These are phyloP conservation scores for Drosophila picticornis DNA, from an alignment of 2,888 invertebrate species.

Conservation along the genomic window DNA sequence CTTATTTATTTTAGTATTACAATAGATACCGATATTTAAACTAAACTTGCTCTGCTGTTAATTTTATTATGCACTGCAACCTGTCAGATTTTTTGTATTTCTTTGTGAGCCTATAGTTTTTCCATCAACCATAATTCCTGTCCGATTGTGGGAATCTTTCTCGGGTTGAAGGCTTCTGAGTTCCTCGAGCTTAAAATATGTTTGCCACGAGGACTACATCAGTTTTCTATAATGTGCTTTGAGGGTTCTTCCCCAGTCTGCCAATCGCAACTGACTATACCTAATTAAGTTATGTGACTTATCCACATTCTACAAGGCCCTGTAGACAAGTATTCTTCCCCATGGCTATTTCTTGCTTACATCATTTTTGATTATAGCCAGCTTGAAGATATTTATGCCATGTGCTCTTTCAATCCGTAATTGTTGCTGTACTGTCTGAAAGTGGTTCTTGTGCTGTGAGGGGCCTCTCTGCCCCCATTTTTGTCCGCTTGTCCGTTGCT, in stretches of 20 bases:
- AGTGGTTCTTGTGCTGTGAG: too few species aligned
- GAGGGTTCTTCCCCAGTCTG: not conserved
- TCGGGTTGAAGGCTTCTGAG: not conserved
- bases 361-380: too few species aligned
- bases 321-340: too few species aligned
- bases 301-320: too few species aligned
- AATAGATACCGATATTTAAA: not conserved
- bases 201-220: not conserved
- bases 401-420: too few species aligned
- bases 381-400: too few species aligned
- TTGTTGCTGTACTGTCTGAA: too few species aligned
- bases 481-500: too few species aligned
- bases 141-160: fast-evolving
- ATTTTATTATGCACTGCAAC: not conserved
- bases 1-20: fast-evolving
- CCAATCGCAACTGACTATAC: too few species aligned
- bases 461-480: too few species aligned
- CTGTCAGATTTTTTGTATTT: not conserved
- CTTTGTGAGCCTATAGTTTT: not conserved
- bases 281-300: too few species aligned
- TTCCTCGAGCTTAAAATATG: fast-evolving
- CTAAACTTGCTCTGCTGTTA: not conserved
- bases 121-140: not conserved
- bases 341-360: too few species aligned
- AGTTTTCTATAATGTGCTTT: not conserved